Percentiles rank a stretch among this genome's conserved stretches.
Evolutionary conservation across 2,888 invertebrate species (phyloP).

Genomic region (Amblyteles armatorius): DNA sequence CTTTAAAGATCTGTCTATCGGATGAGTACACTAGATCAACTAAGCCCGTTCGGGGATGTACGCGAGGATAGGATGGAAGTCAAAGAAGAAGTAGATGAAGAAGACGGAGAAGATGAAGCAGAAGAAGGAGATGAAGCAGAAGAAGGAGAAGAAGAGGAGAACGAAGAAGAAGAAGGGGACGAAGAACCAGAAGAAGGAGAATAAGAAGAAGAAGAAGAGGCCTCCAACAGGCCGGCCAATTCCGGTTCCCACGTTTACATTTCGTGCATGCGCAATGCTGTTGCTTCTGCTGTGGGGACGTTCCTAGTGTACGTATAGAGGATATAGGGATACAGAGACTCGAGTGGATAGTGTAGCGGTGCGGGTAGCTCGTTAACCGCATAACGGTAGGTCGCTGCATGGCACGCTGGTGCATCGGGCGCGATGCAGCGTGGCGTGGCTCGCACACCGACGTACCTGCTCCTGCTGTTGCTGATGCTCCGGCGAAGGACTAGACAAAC

Average conservation of each 20-base stretch:
- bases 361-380: conserved; percentile 84
- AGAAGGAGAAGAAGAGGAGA: conserved; percentile 30
- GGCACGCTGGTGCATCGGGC: conserved; percentile 68
- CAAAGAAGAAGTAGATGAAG: conserved; percentile 10
- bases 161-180: conserved; percentile 45
- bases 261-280: conserved; percentile 84
- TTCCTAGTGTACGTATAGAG: conserved; percentile 48
- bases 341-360: conserved; percentile 78
- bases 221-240: conserved; percentile 76
- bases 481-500: conserved; percentile 64
- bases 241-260: conserved; percentile 85
- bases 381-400: conserved; percentile 83
- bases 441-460: conserved; percentile 64
- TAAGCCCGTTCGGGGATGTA: conserved; percentile 65
- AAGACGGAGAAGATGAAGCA: neutral
- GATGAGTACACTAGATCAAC: conserved; percentile 60
- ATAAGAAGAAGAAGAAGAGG: conserved; percentile 51
- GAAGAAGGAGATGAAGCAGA: conserved; percentile 30
- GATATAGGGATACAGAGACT: conserved; percentile 72
- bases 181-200: conserved; percentile 35
- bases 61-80: conserved; percentile 50
- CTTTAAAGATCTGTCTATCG: conserved; percentile 45
- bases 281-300: conserved; percentile 65
- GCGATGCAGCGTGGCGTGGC: conserved; percentile 63
- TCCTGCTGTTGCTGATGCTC: conserved; percentile 60